phyloP scores from a whole-genome alignment of 2,888 invertebrate genomes.

The Steinernema hermaphroditum region DNA sequence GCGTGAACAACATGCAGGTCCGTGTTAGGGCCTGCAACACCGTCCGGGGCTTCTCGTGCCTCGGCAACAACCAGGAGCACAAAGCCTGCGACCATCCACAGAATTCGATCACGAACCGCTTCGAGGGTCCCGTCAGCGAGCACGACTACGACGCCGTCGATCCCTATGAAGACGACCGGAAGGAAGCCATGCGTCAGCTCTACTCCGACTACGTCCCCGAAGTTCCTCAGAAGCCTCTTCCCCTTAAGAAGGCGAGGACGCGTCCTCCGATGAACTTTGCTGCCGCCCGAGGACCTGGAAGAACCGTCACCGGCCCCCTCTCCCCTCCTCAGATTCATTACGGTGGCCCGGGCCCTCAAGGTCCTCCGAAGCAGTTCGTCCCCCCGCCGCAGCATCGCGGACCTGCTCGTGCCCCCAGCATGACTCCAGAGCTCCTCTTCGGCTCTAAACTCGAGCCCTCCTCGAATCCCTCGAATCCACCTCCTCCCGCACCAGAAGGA shows the following conservation, averaged over 20 bases:
- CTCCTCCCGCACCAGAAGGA: neutral
- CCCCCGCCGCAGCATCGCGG: neutral
- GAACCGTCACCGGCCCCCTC: neutral
- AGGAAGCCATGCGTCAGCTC: slow-evolving; percentile 61
- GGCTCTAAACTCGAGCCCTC: slow-evolving; percentile 34
- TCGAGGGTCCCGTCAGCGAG: slow-evolving; percentile 10
- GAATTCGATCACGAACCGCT: neutral
- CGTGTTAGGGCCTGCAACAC: slow-evolving; percentile 66
- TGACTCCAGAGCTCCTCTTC: slow-evolving; percentile 43
- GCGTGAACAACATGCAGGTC: slow-evolving; percentile 57
- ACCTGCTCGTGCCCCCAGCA: slow-evolving; percentile 33
- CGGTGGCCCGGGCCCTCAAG: slow-evolving; percentile 17
- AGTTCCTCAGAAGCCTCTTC: slow-evolving; percentile 29
- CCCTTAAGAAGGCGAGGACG: slow-evolving; percentile 7
- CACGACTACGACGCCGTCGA: slow-evolving; percentile 55
- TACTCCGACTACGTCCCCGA: slow-evolving; percentile 52
- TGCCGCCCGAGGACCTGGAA: slow-evolving; percentile 22
- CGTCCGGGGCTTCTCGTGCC: slow-evolving; percentile 63
- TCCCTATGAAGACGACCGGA: slow-evolving; percentile 63
- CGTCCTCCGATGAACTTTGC: slow-evolving; percentile 14
- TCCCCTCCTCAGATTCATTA: slow-evolving; percentile 4
- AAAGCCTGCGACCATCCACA: slow-evolving; percentile 39
- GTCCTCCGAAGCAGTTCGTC: neutral
- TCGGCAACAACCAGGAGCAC: slow-evolving; percentile 57
- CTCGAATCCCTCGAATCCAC: neutral